These are phyloP conservation scores for Mamestra brassicae DNA, from an alignment of 2,888 invertebrate genomes.

Conservation along the genomic window DNA sequence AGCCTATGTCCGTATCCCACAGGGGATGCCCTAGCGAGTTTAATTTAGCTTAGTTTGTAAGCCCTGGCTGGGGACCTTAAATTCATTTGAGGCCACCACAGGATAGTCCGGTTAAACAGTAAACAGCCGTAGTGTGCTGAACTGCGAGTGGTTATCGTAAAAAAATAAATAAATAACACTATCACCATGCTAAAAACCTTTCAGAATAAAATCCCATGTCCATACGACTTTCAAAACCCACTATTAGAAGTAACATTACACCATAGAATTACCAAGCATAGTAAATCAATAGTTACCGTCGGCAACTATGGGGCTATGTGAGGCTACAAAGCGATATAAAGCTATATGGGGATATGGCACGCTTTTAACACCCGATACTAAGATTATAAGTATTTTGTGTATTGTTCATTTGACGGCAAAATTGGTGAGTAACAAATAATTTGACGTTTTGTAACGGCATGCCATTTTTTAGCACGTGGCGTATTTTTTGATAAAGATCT, in stretches of 20 bases:
- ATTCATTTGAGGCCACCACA: no score
- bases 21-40: no score
- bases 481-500: constrained; percentile 13
- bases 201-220: neutral
- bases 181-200: neutral
- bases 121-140: no score
- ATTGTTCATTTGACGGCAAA: constrained; percentile 45
- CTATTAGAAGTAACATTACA: constrained; percentile 53
- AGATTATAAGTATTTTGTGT: constrained; percentile 33
- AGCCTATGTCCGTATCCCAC: no score
- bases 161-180: no score
- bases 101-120: no score
- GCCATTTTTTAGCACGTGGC: constrained; percentile 36
- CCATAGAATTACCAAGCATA: constrained; percentile 45
- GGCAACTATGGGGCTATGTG: neutral
- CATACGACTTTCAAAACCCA: neutral
- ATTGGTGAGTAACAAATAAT: constrained; percentile 29
- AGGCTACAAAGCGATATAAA: neutral
- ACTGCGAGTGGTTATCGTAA: no score
- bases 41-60: no score
- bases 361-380: constrained; percentile 40
- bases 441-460: constrained; percentile 35
- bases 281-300: neutral
- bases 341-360: constrained; percentile 4
- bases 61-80: no score